Evolutionary conservation across 2,113 vertebrate genomes (phyloP).

Genomic region (Tetraodon nigroviridis): DNA sequence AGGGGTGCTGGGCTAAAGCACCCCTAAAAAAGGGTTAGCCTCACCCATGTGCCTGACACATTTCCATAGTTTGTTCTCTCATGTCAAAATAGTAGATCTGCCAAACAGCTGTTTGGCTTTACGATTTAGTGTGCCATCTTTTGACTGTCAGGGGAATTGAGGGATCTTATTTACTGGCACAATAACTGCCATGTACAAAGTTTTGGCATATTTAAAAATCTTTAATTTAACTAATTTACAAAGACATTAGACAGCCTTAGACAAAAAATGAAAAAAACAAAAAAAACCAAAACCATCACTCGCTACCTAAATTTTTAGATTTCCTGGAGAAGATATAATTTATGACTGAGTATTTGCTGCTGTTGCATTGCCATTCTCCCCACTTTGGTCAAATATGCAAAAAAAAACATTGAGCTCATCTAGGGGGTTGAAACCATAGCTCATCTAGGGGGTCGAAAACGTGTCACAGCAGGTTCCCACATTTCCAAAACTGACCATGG

Average conservation of each 20-base stretch:
- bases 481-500: slow-evolving; percentile 36
- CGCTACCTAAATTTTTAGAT: slow-evolving; percentile 25
- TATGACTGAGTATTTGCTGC: slow-evolving; percentile 64
- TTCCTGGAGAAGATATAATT: slow-evolving; percentile 5
- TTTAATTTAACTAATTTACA: too few species aligned
- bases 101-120: neutral
- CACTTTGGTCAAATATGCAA: too few species aligned
- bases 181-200: neutral
- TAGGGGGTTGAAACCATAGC: too few species aligned
- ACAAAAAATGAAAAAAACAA: slow-evolving; percentile 39
- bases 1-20: too few species aligned
- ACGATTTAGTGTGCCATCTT: slow-evolving; percentile 49
- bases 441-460: too few species aligned
- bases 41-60: neutral
- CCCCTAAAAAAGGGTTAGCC: too few species aligned
- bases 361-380: slow-evolving; percentile 19
- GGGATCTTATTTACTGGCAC: neutral
- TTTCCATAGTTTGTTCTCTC: neutral
- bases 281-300: slow-evolving; percentile 54
- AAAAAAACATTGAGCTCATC: too few species aligned
- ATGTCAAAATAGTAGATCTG: neutral
- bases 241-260: too few species aligned
- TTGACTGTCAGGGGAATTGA: slow-evolving; percentile 34
- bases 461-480: slow-evolving; percentile 25
- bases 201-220: neutral